Conservation (phyloP, 2,797 vertebrate genomes). For the Argya squamiceps region DNA sequence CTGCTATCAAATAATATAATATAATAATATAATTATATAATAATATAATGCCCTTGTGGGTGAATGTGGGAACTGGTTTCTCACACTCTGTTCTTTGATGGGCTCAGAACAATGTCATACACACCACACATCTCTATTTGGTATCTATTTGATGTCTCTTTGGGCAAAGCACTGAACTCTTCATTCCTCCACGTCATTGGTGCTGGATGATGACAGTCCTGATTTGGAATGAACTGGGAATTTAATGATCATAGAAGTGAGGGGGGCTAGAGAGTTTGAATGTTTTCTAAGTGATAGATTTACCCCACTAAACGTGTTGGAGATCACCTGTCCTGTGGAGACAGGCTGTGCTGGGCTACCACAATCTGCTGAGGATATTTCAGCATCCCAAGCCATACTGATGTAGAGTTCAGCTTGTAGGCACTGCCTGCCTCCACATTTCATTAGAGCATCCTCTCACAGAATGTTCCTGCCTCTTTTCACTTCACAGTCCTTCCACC, state of each 20-base stretch:
- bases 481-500: neutral
- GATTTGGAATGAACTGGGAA: neutral
- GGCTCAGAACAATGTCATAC: neutral
- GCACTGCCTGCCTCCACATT: neutral
- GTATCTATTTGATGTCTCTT: neutral
- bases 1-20: conserved; percentile 27
- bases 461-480: neutral
- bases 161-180: neutral
- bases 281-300: neutral
- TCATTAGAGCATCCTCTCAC: neutral
- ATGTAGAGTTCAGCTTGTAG: neutral
- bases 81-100: neutral
- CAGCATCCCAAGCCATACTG: neutral
- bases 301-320: neutral
- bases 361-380: neutral
- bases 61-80: neutral
- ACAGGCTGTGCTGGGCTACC: neutral
- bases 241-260: neutral
- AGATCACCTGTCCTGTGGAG: neutral
- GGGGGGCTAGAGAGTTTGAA: neutral
- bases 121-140: neutral
- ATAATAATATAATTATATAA: too few species aligned
- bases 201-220: neutral
- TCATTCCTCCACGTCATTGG: neutral
- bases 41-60: neutral